phyloP scores from a whole-genome alignment of 2,888 invertebrate species.

The Cheiracanthium punctorium region DNA sequence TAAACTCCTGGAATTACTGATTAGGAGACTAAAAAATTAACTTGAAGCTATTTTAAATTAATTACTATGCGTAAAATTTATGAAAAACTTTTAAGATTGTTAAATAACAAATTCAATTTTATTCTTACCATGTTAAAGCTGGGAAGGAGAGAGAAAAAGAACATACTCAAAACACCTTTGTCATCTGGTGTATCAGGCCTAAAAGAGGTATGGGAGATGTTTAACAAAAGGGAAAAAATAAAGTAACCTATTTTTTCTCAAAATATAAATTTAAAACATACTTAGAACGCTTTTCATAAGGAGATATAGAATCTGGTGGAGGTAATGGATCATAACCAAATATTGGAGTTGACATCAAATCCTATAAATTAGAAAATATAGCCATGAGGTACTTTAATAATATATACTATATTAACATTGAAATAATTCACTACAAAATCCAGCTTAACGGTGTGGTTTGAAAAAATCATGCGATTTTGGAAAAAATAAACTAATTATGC shows the following conservation, averaged over 20 bases:
- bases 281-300: conserved; percentile 80
- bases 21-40: no score
- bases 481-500: no score
- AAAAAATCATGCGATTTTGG: no score
- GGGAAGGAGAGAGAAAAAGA: conserved; percentile 85
- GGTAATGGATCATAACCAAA: conserved; percentile 88
- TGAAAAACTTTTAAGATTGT: no score
- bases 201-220: neutral
- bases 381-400: neutral
- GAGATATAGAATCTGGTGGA: conserved; percentile 84
- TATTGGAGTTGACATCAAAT: conserved; percentile 80
- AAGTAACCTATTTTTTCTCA: no score
- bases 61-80: neutral
- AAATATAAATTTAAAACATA: conserved; percentile 3
- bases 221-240: no score
- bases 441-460: neutral
- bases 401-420: neutral
- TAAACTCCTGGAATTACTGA: no score
- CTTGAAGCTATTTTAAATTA: neutral
- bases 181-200: conserved; percentile 53
- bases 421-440: neutral
- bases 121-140: conserved; percentile 79
- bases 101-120: no score
- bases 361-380: conserved; percentile 75
- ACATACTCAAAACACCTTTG: conserved; percentile 77